Evolutionary conservation across 2,113 vertebrate genomes (phyloP).

Genomic region (Sakesphorus luctuosus): DNA sequence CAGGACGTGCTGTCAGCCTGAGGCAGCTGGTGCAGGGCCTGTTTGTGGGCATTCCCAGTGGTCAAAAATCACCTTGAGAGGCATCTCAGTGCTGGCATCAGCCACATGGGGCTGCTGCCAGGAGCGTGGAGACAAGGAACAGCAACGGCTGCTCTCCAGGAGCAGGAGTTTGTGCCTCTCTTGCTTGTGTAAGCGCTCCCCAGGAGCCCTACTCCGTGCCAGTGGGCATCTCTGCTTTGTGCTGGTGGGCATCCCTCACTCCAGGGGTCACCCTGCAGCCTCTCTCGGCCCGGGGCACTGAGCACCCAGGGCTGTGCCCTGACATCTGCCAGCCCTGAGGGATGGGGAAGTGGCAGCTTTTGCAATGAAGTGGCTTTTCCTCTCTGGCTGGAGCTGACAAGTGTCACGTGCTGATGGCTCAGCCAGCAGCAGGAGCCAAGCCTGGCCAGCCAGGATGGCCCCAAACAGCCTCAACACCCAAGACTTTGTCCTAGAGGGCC

Average conservation of each 20-base stretch:
- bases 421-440: not conserved
- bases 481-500: not conserved
- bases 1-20: rapidly evolving
- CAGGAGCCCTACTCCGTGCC: not conserved
- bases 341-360: not conserved
- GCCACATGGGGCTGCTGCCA: rapidly evolving
- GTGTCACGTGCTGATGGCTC: not conserved
- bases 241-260: rapidly evolving
- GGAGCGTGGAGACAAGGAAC: rapidly evolving
- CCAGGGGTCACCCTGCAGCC: not conserved
- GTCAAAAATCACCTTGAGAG: not conserved
- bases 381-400: not conserved
- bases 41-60: not conserved
- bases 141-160: not conserved
- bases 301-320: not conserved
- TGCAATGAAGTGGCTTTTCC: not conserved
- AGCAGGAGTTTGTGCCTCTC: not conserved
- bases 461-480: not conserved
- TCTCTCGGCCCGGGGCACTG: rapidly evolving
- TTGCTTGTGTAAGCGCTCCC: not conserved
- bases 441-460: not conserved
- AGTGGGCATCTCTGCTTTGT: rapidly evolving
- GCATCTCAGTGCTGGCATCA: rapidly evolving
- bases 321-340: rapidly evolving
- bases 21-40: not conserved